Evolutionary conservation across 1,140 invertebrate genomes (phyloP).

Genomic region (Hyphantria cunea): DNA sequence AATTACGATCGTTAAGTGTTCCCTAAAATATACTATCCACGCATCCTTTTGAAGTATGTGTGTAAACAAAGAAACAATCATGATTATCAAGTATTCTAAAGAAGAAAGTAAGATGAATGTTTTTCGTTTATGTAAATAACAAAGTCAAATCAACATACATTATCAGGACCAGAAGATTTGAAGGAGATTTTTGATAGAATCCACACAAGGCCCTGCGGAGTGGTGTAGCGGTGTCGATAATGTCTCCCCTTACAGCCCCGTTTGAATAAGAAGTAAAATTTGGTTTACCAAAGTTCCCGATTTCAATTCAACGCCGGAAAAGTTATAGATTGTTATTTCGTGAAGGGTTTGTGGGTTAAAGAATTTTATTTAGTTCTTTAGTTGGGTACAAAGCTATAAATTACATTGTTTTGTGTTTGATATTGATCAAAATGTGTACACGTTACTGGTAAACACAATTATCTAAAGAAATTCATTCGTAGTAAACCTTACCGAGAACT

Average conservation of each 20-base stretch:
- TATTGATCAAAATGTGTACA: no score
- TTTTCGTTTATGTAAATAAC: neutral
- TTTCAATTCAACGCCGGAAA: slow-evolving; percentile 55
- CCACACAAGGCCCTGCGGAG: slow-evolving; percentile 64
- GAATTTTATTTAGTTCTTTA: slow-evolving; percentile 26
- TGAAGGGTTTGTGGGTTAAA: slow-evolving; percentile 19
- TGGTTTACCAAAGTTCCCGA: slow-evolving; percentile 67
- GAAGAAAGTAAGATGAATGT: no score
- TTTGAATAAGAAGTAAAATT: slow-evolving; percentile 74
- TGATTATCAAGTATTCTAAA: no score
- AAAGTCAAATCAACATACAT: slow-evolving; percentile 26
- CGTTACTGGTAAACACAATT: no score
- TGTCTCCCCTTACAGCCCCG: slow-evolving; percentile 67
- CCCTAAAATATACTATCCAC: no score
- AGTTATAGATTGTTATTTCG: slow-evolving; percentile 76
- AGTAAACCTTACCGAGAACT: no score
- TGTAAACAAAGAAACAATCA: no score
- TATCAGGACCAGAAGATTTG: slow-evolving; percentile 47
- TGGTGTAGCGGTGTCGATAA: slow-evolving; percentile 72
- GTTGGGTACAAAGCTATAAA: slow-evolving; percentile 3
- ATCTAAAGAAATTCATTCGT: no score
- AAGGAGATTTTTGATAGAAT: slow-evolving; percentile 78
- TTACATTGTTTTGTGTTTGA: neutral
- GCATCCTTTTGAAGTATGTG: no score
- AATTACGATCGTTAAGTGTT: no score